Conservation (phyloP, 92 coral and sea anemone genomes). For the Porites rus region DNA sequence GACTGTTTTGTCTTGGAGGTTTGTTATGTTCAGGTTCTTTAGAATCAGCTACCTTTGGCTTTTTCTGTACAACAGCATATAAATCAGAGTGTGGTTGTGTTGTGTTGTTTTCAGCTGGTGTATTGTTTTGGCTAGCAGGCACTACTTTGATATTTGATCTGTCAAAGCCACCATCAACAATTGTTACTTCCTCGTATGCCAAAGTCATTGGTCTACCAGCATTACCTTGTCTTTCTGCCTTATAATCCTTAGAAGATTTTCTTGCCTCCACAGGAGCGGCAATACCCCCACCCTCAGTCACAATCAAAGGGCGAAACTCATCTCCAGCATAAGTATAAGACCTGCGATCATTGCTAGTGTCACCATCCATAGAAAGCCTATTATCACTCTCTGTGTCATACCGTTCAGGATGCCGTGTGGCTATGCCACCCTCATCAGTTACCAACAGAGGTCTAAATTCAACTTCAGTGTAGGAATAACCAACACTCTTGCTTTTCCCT, state of each 20-base stretch:
- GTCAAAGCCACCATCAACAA: slow-evolving; percentile 79
- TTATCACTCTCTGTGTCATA: not conserved
- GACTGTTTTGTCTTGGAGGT: slow-evolving; percentile 8
- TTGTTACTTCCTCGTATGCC: slow-evolving; percentile 76
- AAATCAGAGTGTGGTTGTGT: slow-evolving; percentile 45
- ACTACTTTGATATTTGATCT: slow-evolving; percentile 74
- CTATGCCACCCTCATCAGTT: slow-evolving; percentile 72
- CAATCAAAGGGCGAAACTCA: slow-evolving; percentile 87
- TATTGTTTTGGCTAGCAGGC: slow-evolving; percentile 25
- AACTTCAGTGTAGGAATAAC: slow-evolving; percentile 82
- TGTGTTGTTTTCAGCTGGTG: slow-evolving; percentile 18
- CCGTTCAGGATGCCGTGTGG: slow-evolving; percentile 49
- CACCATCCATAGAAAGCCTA: not conserved
- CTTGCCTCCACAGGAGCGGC: slow-evolving; percentile 47
- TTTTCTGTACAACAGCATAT: slow-evolving; percentile 85
- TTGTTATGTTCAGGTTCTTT: not conserved
- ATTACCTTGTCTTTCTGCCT: not conserved
- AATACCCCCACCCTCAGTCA: slow-evolving; percentile 60
- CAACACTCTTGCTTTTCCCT: not conserved
- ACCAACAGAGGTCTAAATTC: slow-evolving; percentile 82
- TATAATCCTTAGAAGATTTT: not conserved
- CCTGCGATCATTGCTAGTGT: not conserved
- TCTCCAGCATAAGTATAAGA: slow-evolving; percentile 75
- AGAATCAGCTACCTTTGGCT: slow-evolving; percentile 24
- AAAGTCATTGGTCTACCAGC: slow-evolving; percentile 19